Evolutionary conservation across 2,113 vertebrate species (phyloP).

Genomic region (Protobothrops flavoviridis): DNA sequence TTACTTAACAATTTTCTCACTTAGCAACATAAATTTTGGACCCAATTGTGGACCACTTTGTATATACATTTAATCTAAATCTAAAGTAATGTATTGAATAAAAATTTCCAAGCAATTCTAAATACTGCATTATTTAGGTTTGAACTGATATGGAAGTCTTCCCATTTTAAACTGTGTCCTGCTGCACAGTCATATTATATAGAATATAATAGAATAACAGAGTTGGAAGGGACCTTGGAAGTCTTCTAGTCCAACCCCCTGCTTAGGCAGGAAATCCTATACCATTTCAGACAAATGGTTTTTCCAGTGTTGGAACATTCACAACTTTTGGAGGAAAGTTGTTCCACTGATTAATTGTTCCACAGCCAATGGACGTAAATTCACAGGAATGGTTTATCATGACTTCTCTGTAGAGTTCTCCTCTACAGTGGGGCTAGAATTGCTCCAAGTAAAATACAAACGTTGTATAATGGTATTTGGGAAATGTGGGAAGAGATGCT

Average conservation of each 20-base stretch:
- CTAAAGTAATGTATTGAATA: background rate
- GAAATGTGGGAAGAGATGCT: background rate
- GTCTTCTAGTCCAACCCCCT: too few relatives aligned
- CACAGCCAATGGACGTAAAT: background rate
- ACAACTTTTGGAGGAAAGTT: too few relatives aligned
- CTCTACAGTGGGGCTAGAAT: background rate
- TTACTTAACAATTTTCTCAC: background rate
- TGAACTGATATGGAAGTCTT: background rate
- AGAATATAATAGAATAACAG: too few relatives aligned
- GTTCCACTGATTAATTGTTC: too few relatives aligned
- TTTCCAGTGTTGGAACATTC: too few relatives aligned
- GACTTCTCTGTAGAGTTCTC: background rate
- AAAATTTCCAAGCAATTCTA: background rate
- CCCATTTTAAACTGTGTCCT: background rate
- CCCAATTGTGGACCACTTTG: background rate
- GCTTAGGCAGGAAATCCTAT: too few relatives aligned
- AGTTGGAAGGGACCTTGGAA: too few relatives aligned
- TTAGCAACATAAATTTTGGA: background rate
- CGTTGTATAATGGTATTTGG: background rate
- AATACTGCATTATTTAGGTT: background rate
- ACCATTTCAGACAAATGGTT: too few relatives aligned
- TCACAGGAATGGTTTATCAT: background rate
- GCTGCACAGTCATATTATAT: background rate
- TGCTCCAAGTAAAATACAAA: background rate
- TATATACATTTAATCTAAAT: background rate